A percentile compares a stretch with the other conserved stretches of the same genome.
phyloP scores from a whole-genome alignment of 2,888 invertebrate species.

The Papilio gigon region DNA sequence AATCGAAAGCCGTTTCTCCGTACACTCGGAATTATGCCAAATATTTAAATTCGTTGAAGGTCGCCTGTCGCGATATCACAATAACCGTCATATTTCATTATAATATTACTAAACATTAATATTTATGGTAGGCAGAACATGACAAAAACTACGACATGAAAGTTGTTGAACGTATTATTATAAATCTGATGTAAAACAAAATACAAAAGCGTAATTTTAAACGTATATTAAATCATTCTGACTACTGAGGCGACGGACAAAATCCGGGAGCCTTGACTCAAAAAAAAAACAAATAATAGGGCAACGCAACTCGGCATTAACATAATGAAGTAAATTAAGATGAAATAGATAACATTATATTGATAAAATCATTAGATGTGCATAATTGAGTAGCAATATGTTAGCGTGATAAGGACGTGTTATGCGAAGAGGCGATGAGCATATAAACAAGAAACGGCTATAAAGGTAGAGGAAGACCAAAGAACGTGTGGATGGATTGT shows the following conservation, averaged over 20 bases:
- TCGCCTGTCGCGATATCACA: not conserved
- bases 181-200: too few species aligned
- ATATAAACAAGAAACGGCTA: too few species aligned
- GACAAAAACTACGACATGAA: not conserved
- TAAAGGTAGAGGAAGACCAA: too few species aligned
- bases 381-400: not conserved
- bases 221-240: not conserved
- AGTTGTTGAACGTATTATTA: too few species aligned
- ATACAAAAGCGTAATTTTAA: not conserved
- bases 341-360: conserved; percentile 6
- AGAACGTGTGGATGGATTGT: too few species aligned
- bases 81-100: conserved; percentile 6
- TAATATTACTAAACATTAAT: conserved; percentile 3
- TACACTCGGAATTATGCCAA: conserved; percentile 33
- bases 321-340: conserved; percentile 11
- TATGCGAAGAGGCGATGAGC: too few species aligned
- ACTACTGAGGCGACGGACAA: conserved; percentile 9
- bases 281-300: conserved; percentile 22
- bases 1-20: conserved; percentile 25
- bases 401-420: too few species aligned
- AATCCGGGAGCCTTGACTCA: conserved; percentile 38
- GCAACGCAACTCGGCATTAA: conserved; percentile 7
- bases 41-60: conserved; percentile 13
- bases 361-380: not conserved
- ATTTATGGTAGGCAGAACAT: not conserved